These are phyloP conservation scores for Melospiza georgiana DNA, from an alignment of 2,113 vertebrate species.

Conservation along the genomic window DNA sequence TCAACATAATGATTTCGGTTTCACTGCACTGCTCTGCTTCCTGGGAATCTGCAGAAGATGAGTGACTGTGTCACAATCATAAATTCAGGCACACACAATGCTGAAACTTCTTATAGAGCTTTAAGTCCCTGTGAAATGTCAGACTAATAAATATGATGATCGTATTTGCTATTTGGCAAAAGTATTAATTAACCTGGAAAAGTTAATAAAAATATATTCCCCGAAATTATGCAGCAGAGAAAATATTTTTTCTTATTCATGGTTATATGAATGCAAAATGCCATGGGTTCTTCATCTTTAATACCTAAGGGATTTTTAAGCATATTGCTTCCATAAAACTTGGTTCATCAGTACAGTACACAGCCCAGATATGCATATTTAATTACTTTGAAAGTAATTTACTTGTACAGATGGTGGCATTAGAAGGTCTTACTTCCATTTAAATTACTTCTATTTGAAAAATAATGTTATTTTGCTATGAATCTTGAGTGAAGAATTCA, in stretches of 20 bases:
- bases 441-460: constrained; percentile 74
- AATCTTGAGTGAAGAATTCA: constrained; percentile 69
- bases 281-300: constrained; percentile 72
- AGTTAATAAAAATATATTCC: constrained; percentile 66
- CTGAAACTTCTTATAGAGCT: constrained; percentile 25
- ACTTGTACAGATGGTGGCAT: constrained; percentile 80
- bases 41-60: constrained; percentile 48
- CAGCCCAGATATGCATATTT: constrained; percentile 83
- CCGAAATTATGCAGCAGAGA: constrained; percentile 45
- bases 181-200: constrained; percentile 67
- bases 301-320: constrained; percentile 79
- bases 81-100: constrained; percentile 50
- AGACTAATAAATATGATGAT: constrained; percentile 51
- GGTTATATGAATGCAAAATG: constrained; percentile 65
- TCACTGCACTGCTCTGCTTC: constrained; percentile 54
- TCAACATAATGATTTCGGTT: constrained; percentile 56
- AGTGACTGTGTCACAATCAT: constrained; percentile 11
- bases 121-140: constrained; percentile 30
- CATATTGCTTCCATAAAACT: constrained; percentile 80
- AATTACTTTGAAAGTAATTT: constrained; percentile 81
- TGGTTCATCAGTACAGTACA: constrained; percentile 78
- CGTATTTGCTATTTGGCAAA: constrained; percentile 51
- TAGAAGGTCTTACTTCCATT: constrained; percentile 77
- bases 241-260: constrained; percentile 63
- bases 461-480: constrained; percentile 61